phyloP scores from a whole-genome alignment of 2,888 invertebrate genomes.

The Cephus nigrinus region DNA sequence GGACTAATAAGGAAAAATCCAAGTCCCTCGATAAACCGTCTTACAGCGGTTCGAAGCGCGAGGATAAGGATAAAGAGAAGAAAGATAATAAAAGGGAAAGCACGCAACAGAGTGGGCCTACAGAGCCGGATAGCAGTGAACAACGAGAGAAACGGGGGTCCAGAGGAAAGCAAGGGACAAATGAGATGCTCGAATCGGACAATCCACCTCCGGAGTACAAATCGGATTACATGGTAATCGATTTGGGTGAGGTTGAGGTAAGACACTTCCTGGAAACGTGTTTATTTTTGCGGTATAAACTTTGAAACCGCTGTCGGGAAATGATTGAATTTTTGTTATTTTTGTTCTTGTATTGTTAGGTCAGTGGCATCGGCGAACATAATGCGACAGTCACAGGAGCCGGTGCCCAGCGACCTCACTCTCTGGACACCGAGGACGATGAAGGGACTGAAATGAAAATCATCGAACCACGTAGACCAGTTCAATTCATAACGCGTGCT shows the following conservation, averaged over 20 bases:
- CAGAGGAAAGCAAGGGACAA: constrained; percentile 56
- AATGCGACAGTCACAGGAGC: constrained; percentile 51
- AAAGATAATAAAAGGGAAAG: constrained; percentile 49
- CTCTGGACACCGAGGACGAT: constrained; percentile 57
- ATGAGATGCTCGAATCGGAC: constrained; percentile 64
- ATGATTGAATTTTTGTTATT: neutral
- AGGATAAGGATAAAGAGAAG: constrained; percentile 58
- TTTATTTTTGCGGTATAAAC: neutral
- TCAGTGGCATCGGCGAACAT: constrained; percentile 47
- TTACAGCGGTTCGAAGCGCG: constrained; percentile 48
- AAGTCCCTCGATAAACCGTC: constrained; percentile 61
- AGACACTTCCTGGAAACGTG: constrained; percentile 9
- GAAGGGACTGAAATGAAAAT: constrained; percentile 65
- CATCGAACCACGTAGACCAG: constrained; percentile 58
- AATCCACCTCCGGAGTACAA: constrained; percentile 61
- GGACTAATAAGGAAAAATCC: constrained; percentile 62
- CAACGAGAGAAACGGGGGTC: constrained; percentile 44
- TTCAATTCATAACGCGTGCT: constrained; percentile 57
- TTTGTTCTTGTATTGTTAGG: constrained; percentile 30
- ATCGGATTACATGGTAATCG: constrained; percentile 66
- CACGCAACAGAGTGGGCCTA: constrained; percentile 20
- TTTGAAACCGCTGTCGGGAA: neutral
- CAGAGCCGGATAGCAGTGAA: constrained; percentile 38
- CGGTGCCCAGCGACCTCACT: constrained; percentile 51
- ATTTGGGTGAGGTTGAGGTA: constrained; percentile 65